A percentile compares a stretch with the other conserved stretches of the same genome.
phyloP scores from a whole-genome alignment of 2,888 invertebrate genomes.

The Cephonodes hylas region DNA sequence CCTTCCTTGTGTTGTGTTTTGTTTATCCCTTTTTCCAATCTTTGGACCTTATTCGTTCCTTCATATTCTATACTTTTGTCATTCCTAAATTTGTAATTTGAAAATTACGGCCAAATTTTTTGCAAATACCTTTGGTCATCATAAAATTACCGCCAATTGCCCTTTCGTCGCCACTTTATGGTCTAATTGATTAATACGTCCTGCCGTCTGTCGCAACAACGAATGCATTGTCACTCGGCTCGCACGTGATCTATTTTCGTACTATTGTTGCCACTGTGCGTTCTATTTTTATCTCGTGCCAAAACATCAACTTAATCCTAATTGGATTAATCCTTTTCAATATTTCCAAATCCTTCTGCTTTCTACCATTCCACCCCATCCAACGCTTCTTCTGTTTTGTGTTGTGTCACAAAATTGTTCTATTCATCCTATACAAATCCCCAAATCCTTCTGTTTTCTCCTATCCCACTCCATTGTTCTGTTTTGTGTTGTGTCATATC shows the following conservation, averaged over 20 bases:
- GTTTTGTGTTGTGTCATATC: conserved; percentile 51
- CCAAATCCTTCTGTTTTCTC: too few species aligned
- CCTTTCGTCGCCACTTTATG: conserved; percentile 41
- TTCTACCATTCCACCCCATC: neutral
- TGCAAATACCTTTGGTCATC: conserved; percentile 19
- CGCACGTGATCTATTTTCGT: conserved; percentile 59
- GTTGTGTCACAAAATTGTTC: conserved; percentile 53
- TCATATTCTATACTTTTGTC: too few species aligned
- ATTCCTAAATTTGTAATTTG: too few species aligned
- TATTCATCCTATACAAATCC: neutral
- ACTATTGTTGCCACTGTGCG: conserved; percentile 15
- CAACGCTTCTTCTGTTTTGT: conserved; percentile 41
- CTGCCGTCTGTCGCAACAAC: conserved; percentile 41
- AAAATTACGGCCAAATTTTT: conserved; percentile 1
- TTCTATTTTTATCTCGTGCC: neutral
- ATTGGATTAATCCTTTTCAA: neutral
- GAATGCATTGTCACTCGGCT: conserved; percentile 42
- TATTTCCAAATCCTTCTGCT: neutral
- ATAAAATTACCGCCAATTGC: conserved; percentile 50
- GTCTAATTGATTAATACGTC: conserved; percentile 66
- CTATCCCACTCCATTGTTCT: neutral
- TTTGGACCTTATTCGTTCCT: too few species aligned
- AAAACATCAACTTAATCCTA: neutral
- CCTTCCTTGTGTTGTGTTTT: conserved; percentile 51
- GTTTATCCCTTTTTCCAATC: conserved; percentile 29